Conservation (phyloP, 2,888 invertebrate species). For the Calliopum simillimum region DNA sequence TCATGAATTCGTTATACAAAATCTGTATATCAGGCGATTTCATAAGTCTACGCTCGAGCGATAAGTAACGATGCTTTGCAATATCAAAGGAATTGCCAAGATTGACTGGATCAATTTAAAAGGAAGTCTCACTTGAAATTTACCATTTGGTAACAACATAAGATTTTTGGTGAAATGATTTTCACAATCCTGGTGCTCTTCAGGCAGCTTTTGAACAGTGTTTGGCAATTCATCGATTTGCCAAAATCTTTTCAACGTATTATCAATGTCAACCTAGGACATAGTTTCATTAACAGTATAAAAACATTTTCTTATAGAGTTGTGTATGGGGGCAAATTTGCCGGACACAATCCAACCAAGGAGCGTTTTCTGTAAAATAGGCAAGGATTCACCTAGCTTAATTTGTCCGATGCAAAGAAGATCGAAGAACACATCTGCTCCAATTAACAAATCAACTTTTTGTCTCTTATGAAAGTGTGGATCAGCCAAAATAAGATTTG, state of each 20-base stretch:
- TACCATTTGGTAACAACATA: background rate
- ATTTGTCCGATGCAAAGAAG: too few species aligned
- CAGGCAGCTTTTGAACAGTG: background rate
- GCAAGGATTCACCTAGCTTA: too few species aligned
- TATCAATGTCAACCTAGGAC: background rate
- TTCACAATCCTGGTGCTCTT: slow-evolving; percentile 18
- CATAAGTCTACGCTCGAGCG: slow-evolving; percentile 36
- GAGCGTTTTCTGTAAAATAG: too few species aligned
- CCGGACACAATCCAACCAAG: too few species aligned
- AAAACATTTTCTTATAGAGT: slow-evolving; percentile 18
- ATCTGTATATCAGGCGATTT: slow-evolving; percentile 35
- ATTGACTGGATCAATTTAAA: slow-evolving; percentile 5
- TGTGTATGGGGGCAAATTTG: background rate
- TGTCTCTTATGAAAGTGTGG: slow-evolving; percentile 15
- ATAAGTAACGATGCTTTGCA: slow-evolving; percentile 39
- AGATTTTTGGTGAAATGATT: slow-evolving; percentile 3
- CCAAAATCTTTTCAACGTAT: slow-evolving; percentile 20
- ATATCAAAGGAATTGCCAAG: slow-evolving; percentile 9
- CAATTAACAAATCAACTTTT: slow-evolving; percentile 21
- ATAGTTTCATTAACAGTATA: background rate
- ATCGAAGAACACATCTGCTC: background rate
- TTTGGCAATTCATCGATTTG: slow-evolving; percentile 28
- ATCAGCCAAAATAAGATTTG: slow-evolving; percentile 24
- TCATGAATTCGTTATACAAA: slow-evolving; percentile 21
- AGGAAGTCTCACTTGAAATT: slow-evolving; percentile 19